These are phyloP conservation scores for Phylloscopus collybita DNA, from an alignment of 2,797 vertebrate genomes.

Conservation along the genomic window DNA sequence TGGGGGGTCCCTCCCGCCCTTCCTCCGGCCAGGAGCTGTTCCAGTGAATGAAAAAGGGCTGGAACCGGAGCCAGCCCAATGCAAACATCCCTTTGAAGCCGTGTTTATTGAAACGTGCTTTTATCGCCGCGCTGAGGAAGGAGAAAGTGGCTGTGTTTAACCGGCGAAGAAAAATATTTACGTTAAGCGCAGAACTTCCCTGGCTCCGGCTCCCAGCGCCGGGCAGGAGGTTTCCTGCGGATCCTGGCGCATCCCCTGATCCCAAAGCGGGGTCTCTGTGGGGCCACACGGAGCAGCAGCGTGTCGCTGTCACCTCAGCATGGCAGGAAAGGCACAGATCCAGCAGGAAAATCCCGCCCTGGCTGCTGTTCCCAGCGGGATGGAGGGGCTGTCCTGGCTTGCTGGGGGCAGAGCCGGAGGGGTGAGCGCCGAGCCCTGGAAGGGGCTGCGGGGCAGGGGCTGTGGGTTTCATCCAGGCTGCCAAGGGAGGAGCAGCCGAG, in stretches of 20 bases:
- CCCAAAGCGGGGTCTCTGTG: no score
- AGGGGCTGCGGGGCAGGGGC: no score
- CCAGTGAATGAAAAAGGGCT: not conserved
- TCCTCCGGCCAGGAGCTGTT: fast-evolving
- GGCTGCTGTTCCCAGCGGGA: no score
- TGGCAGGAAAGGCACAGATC: no score
- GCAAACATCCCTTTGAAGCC: not conserved
- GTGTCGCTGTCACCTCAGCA: no score
- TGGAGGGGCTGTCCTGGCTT: no score
- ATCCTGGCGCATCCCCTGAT: no score
- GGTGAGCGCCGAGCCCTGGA: no score
- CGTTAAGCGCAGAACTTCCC: not conserved
- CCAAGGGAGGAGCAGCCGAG: not conserved
- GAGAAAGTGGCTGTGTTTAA: conserved; percentile 20
- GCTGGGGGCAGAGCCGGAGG: no score
- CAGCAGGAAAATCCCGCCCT: no score
- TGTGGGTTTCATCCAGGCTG: no score
- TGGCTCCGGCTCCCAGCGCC: not conserved
- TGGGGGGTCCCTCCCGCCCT: not conserved
- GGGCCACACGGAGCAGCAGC: no score
- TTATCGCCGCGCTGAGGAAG: conserved; percentile 3
- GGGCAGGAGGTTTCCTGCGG: not conserved
- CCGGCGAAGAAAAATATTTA: conserved; percentile 8
- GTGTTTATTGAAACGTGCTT: not conserved
- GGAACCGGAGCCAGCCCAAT: not conserved